Evolutionary conservation across 1,140 invertebrate genomes (phyloP).

Genomic region (Palaemon carinicauda): DNA sequence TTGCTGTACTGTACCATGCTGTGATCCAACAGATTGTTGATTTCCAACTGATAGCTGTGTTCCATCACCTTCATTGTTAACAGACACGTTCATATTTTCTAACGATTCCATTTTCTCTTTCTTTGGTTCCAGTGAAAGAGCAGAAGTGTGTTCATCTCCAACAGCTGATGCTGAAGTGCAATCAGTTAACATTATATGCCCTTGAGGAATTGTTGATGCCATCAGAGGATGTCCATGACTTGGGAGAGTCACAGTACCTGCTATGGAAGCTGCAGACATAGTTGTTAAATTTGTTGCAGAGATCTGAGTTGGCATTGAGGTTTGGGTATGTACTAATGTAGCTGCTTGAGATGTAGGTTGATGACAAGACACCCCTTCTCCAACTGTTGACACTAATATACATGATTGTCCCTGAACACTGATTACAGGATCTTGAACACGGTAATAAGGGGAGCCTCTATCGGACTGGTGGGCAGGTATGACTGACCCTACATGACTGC

Average conservation of each 20-base stretch:
- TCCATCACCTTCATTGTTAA: conserved; percentile 17
- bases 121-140: conserved; percentile 15
- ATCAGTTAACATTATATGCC: conserved; percentile 19
- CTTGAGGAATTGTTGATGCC: conserved; percentile 12
- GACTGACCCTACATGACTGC: conserved; percentile 20
- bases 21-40: conserved; percentile 33
- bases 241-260: conserved; percentile 7
- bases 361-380: conserved; percentile 15
- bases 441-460: conserved; percentile 32
- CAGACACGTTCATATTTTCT: conserved; percentile 12
- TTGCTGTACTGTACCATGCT: neutral
- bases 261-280: conserved; percentile 28
- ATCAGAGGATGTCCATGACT: neutral
- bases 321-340: conserved; percentile 34
- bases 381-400: conserved; percentile 37
- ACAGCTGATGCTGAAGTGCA: conserved; percentile 11
- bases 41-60: conserved; percentile 18
- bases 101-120: conserved; percentile 35
- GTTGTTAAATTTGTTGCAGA: conserved; percentile 39
- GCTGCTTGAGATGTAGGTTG: conserved; percentile 13
- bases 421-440: conserved; percentile 41
- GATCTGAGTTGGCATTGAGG: conserved; percentile 7
- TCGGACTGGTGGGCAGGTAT: conserved; percentile 41
- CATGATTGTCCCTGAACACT: conserved; percentile 36
- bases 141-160: neutral